Percentiles rank a stretch among this genome's conserved stretches.
Conservation (phyloP, 2,113 vertebrate species). For the Labrus mixtus region DNA sequence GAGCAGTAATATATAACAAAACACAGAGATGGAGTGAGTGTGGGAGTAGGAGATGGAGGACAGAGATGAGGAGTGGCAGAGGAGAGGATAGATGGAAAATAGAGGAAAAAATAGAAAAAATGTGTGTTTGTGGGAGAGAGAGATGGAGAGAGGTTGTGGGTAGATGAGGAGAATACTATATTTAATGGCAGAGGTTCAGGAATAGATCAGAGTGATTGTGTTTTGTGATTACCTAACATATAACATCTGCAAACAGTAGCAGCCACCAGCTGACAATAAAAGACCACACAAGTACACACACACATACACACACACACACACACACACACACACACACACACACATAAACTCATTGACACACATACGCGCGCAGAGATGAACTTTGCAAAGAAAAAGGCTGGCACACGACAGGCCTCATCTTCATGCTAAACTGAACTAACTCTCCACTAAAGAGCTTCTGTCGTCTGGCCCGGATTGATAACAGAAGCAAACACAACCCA, state of each 20-base stretch:
- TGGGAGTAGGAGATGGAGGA: conserved; percentile 76
- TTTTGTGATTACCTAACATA: conserved; percentile 77
- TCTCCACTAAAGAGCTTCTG: conserved; percentile 74
- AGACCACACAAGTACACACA: conserved; percentile 44
- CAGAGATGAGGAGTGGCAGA: conserved; percentile 74
- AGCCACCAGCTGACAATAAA: conserved; percentile 74
- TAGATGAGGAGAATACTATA: conserved; percentile 76
- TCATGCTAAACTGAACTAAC: conserved; percentile 78
- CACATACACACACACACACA: background rate
- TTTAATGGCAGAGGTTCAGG: conserved; percentile 78
- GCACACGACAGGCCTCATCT: conserved; percentile 64
- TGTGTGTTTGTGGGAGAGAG: conserved; percentile 27
- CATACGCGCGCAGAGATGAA: conserved; percentile 14
- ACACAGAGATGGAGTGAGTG: conserved; percentile 68
- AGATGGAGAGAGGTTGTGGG: conserved; percentile 73
- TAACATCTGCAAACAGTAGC: conserved; percentile 68
- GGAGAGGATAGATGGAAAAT: conserved; percentile 65
- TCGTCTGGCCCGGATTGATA: conserved; percentile 79
- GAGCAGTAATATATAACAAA: conserved; percentile 68
- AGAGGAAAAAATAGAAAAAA: conserved; percentile 42
- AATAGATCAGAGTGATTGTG: conserved; percentile 80
- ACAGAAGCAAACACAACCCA: conserved; percentile 65
- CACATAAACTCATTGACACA: background rate
- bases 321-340: background rate
- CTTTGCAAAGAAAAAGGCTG: conserved; percentile 28